Conservation (phyloP, 1,140 invertebrate species). For the Harpegnathos saltator region DNA sequence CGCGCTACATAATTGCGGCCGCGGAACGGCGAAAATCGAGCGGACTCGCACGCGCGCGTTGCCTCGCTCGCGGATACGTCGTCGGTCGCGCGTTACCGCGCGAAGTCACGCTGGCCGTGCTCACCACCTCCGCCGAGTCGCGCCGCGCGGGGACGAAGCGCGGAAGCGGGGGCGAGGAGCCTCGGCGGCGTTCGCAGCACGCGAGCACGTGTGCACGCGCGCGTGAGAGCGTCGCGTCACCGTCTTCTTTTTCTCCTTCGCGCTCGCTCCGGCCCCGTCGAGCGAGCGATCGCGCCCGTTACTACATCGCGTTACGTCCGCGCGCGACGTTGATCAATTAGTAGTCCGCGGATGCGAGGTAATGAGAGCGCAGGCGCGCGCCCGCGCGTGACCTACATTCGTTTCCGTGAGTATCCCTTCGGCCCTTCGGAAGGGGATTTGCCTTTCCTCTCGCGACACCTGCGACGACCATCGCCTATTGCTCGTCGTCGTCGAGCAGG, state of each 20-base stretch:
- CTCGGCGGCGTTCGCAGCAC: slow-evolving; percentile 34
- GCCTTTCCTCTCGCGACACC: too few relatives aligned
- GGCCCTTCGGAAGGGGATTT: too few relatives aligned
- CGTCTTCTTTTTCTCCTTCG: background rate
- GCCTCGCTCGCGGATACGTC: background rate
- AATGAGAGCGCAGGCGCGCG: background rate
- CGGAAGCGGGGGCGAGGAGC: background rate
- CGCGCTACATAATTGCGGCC: slow-evolving; percentile 42
- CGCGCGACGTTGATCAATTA: background rate
- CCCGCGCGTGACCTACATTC: too few relatives aligned
- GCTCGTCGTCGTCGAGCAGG: background rate
- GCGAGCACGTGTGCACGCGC: slow-evolving; percentile 26
- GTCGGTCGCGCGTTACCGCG: too few relatives aligned
- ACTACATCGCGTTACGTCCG: background rate
- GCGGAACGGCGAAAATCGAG: slow-evolving; percentile 43
- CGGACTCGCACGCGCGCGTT: background rate
- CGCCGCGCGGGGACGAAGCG: background rate
- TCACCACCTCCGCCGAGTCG: too few relatives aligned
- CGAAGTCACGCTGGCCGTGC: too few relatives aligned
- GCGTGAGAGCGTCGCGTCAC: background rate
- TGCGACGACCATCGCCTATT: too few relatives aligned
- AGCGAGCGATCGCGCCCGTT: background rate
- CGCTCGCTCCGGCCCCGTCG: background rate
- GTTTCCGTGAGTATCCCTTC: too few relatives aligned
- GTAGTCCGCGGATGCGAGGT: background rate